Percentiles rank a stretch among this genome's conserved stretches.
phyloP scores from a whole-genome alignment of 2,888 invertebrate species.

The Noctua comes region DNA sequence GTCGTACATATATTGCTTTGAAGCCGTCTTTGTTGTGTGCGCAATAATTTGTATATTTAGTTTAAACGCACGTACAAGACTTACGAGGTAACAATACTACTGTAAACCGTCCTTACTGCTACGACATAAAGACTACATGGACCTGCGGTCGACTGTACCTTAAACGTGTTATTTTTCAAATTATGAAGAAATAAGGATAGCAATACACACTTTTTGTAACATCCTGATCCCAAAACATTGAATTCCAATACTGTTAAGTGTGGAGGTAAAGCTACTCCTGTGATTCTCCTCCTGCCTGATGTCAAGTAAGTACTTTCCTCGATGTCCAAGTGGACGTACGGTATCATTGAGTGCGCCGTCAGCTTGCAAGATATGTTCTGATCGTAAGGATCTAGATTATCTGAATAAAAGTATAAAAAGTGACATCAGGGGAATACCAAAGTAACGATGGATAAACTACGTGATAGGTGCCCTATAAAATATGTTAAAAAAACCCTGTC shows the following conservation, averaged over 20 bases:
- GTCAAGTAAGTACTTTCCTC: constrained; percentile 92
- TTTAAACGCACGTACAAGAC: neutral
- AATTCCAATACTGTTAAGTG: constrained; percentile 91
- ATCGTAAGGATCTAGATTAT: constrained; percentile 89
- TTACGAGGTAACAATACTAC: neutral
- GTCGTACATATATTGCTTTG: neutral
- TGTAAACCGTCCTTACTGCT: neutral
- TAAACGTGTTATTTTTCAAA: neutral
- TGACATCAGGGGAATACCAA: neutral
- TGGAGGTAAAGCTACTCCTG: constrained; percentile 82
- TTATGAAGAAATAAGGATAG: neutral
- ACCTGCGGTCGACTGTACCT: neutral
- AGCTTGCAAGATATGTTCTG: constrained; percentile 89
- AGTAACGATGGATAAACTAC: neutral
- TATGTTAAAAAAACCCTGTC: no score
- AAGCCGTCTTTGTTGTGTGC: neutral
- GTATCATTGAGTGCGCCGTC: constrained; percentile 91
- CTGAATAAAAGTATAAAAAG: constrained; percentile 66
- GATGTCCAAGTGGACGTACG: constrained; percentile 93
- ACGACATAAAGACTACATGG: neutral
- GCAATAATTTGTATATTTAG: neutral
- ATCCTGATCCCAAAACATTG: constrained; percentile 91
- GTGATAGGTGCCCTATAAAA: neutral
- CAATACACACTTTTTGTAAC: constrained; percentile 86
- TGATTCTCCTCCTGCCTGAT: constrained; percentile 83